Percentiles rank a stretch among this genome's conserved stretches.
These are phyloP conservation scores for Mongoloraphidia duomilia DNA, from an alignment of 2,888 invertebrate species.

Conservation along the genomic window DNA sequence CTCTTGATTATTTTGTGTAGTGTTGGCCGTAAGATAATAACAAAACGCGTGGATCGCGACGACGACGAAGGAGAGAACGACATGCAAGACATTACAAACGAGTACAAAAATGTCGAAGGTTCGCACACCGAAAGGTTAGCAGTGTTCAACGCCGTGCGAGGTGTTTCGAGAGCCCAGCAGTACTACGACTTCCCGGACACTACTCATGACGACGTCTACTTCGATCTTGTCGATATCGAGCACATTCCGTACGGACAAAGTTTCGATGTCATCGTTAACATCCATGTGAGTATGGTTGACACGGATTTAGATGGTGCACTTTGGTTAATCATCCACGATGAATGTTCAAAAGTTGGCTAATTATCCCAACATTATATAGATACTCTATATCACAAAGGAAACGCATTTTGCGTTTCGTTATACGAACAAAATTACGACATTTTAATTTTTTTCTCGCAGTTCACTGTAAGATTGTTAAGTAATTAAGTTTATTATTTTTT, in stretches of 20 bases:
- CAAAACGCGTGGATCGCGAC: constrained; percentile 45
- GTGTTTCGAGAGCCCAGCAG: constrained; percentile 43
- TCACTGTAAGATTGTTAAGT: not conserved
- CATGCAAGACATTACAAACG: constrained; percentile 47
- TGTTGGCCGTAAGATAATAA: constrained; percentile 52
- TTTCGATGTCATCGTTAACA: constrained; percentile 49
- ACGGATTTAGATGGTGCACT: too few relatives aligned
- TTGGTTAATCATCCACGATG: too few relatives aligned
- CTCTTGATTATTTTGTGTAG: constrained; percentile 26
- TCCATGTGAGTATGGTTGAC: constrained; percentile 31
- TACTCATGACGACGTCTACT: constrained; percentile 45
- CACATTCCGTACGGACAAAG: constrained; percentile 48
- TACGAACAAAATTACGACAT: not conserved
- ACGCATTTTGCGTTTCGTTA: not conserved
- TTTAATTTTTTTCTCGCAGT: not conserved
- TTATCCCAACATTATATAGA: too few relatives aligned
- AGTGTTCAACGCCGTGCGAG: constrained; percentile 51
- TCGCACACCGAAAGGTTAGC: constrained; percentile 49
- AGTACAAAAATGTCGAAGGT: constrained; percentile 49
- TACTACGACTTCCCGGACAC: constrained; percentile 44
- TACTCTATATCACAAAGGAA: too few relatives aligned
- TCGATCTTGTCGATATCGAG: constrained; percentile 52
- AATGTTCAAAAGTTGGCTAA: too few relatives aligned
- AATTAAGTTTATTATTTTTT: constrained; percentile 5
- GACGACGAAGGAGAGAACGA: constrained; percentile 50